These are phyloP conservation scores for Tipula unca DNA, from an alignment of 2,888 invertebrate genomes.

Conservation along the genomic window DNA sequence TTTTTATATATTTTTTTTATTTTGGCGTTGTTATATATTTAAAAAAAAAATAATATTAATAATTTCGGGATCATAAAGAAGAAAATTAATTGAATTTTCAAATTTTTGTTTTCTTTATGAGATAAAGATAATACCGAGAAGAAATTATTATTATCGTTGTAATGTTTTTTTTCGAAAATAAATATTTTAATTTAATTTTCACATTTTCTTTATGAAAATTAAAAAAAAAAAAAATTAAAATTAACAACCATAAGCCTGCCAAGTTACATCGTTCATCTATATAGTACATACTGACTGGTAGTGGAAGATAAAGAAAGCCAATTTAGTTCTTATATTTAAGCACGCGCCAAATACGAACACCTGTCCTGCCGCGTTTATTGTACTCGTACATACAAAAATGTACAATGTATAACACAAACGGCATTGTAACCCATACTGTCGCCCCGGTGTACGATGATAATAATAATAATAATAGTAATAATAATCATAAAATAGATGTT, in stretches of 20 bases:
- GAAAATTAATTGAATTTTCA: background rate
- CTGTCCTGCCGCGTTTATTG: no score
- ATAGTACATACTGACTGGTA: background rate
- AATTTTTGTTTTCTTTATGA: background rate
- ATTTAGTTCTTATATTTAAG: background rate
- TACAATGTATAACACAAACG: background rate
- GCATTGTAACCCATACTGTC: background rate
- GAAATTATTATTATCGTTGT: background rate
- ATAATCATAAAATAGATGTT: background rate
- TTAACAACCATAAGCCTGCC: background rate
- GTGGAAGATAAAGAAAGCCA: background rate
- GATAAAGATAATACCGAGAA: background rate
- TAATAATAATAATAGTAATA: background rate
- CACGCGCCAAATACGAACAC: background rate
- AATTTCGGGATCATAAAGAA: background rate
- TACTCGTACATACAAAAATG: no score
- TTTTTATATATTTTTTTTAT: background rate
- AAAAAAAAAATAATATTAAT: background rate
- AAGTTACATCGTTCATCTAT: background rate
- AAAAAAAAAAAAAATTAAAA: background rate
- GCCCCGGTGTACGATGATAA: background rate
- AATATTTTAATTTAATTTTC: background rate
- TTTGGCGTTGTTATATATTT: background rate
- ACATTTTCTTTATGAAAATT: background rate
- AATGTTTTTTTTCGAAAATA: background rate